A percentile compares a stretch with the other conserved stretches of the same genome.
These are phyloP conservation scores for Epirrhoe tristata DNA, from an alignment of 2,888 invertebrate genomes.

Conservation along the genomic window DNA sequence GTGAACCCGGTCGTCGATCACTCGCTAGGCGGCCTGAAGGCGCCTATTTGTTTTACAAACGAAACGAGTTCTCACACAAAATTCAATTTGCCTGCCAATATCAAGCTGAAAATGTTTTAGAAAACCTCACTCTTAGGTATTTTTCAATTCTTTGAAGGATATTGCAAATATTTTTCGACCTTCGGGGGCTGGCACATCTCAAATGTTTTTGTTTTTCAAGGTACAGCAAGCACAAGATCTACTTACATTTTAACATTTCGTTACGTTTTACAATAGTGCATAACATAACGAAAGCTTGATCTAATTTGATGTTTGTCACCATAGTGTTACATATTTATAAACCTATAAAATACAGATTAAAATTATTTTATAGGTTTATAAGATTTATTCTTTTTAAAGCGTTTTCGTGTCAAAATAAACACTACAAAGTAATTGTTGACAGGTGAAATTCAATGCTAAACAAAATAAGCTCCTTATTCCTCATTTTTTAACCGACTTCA, in stretches of 20 bases:
- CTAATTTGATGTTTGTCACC: too few relatives aligned
- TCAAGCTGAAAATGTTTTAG: slow-evolving; percentile 22
- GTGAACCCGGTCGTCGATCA: slow-evolving; percentile 5
- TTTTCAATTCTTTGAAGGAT: slow-evolving; percentile 4
- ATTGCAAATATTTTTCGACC: neutral
- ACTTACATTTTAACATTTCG: too few relatives aligned
- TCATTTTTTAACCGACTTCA: too few relatives aligned
- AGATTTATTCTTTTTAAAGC: too few relatives aligned
- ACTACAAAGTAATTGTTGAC: slow-evolving; percentile 2
- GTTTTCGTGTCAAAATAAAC: neutral
- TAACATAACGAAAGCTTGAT: too few relatives aligned
- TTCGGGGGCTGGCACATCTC: neutral
- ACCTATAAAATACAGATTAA: too few relatives aligned
- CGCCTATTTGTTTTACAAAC: slow-evolving; percentile 25
- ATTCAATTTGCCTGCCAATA: slow-evolving; percentile 31
- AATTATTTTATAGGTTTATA: too few relatives aligned
- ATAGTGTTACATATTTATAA: too few relatives aligned
- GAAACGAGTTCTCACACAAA: slow-evolving; percentile 25
- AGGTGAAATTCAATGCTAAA: slow-evolving; percentile 14
- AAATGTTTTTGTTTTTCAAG: neutral
- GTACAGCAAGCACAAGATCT: too few relatives aligned
- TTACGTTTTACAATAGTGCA: too few relatives aligned
- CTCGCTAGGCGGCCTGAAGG: slow-evolving; percentile 1
- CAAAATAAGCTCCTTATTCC: slow-evolving; percentile 13
- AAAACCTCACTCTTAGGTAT: slow-evolving; percentile 11